phyloP scores from a whole-genome alignment of 2,797 vertebrate species.

The Masticophis lateralis region DNA sequence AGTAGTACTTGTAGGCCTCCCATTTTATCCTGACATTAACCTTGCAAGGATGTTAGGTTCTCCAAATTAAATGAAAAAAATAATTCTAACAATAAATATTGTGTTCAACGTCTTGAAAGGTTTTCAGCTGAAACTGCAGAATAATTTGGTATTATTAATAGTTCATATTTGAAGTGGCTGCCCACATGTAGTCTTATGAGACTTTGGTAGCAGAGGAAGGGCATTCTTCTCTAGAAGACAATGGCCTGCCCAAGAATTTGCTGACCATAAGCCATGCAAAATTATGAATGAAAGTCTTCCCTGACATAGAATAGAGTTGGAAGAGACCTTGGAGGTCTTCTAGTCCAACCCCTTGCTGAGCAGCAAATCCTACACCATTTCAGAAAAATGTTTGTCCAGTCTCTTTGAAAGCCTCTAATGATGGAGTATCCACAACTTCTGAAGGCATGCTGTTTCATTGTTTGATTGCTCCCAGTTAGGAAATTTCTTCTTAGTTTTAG shows the following conservation, averaged over 20 bases:
- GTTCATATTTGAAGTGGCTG: background rate
- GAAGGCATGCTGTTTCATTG: too few species aligned
- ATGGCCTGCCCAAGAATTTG: background rate
- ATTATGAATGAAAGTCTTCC: background rate
- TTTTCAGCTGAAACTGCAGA: too few species aligned
- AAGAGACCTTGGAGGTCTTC: too few species aligned
- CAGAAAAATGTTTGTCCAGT: too few species aligned
- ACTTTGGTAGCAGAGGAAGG: background rate
- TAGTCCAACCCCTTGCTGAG: too few species aligned
- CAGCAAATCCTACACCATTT: too few species aligned
- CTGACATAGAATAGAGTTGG: background rate
- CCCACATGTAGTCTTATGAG: background rate
- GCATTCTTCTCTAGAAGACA: too few species aligned
- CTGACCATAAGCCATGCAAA: background rate
- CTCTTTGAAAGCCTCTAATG: too few species aligned
- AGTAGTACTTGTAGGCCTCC: background rate
- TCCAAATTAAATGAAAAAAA: background rate
- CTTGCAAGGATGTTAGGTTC: background rate
- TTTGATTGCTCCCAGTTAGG: too few species aligned
- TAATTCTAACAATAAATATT: background rate
- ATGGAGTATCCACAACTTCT: too few species aligned
- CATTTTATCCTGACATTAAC: background rate
- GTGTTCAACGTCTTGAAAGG: background rate
- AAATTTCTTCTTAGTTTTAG: too few species aligned
- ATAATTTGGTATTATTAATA: background rate